Conservation (phyloP, 2,113 vertebrate species). For the Chamaetylas fuelleborni region DNA sequence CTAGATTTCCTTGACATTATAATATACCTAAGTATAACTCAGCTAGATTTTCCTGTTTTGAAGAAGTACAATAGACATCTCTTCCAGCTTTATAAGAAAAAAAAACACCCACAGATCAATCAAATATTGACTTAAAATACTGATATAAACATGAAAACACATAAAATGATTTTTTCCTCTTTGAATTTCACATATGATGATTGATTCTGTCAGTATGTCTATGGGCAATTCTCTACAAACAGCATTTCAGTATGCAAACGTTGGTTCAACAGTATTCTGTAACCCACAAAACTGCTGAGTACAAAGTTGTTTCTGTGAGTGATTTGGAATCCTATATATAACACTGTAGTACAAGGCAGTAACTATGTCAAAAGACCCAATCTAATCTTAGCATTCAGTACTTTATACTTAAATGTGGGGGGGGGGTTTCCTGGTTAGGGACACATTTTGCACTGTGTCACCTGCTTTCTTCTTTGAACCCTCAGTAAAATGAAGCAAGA, state of each 20-base stretch:
- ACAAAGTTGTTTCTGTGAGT: neutral
- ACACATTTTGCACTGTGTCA: neutral
- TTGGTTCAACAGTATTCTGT: neutral
- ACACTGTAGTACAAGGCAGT: neutral
- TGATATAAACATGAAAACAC: neutral
- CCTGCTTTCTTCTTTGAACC: neutral
- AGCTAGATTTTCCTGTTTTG: neutral
- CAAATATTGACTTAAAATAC: constrained; percentile 7
- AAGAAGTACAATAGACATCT: neutral
- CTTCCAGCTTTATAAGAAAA: neutral
- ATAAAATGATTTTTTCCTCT: neutral
- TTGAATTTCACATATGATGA: neutral
- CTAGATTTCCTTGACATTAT: neutral
- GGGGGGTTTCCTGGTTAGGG: neutral
- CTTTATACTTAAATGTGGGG: neutral
- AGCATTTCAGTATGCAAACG: neutral
- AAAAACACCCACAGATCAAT: neutral
- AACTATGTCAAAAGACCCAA: neutral
- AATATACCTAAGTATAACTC: neutral
- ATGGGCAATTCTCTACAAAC: neutral
- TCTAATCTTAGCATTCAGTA: neutral
- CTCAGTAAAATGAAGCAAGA: neutral
- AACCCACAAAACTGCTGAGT: neutral
- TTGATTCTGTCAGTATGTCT: neutral
- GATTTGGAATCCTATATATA: neutral